Base-by-base conservation (phyloP, 2,113 vertebrate genomes). In the Microtus ochrogaster region DNA sequence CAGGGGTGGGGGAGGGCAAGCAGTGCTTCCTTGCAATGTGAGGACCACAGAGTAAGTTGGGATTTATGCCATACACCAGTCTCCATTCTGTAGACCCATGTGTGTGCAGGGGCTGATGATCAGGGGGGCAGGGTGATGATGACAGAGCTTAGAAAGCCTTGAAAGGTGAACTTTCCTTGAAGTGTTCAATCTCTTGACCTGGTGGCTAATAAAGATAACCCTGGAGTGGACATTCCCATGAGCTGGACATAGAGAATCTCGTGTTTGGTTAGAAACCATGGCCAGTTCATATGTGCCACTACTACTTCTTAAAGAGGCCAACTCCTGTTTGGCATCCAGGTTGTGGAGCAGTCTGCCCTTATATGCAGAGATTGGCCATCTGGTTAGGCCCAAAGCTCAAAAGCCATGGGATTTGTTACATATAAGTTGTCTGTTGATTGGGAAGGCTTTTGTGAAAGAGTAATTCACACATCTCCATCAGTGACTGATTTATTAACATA, bases 371-470 rank as follows among this genome's bases (percentile, higher is more conserved):
- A 16, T 19, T 77, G 66, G 55, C 78, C 22, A 14, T 68, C 19
- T 85, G n/a, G 16, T 76, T 81, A 82, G 22, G 39, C 74, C 65
- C 85, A 74, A 30, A 92, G n/a, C n/a, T 90, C 74, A 76, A 47
- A 63, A 70, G 83, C 77, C 49, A 2, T 79, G 30, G 49, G 3
- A 66, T 72, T 91, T 68, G 55, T 52, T 65, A 47, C 89, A 19
- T 41, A 0, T 78, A 73, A 79, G 11, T 94, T 91, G 49, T 83
- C 65, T 83, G 36, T 24, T 7, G 39, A 61, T 61, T 39, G 3
- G 90, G 52, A 94, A 94, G 73, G 11, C 86, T 16, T 82, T 81
- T 94, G 78, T 91, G 49, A 93, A 97, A 78, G 22, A n/a, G 22
- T 83, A 58, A 94, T 30, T 70, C 33, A 77, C 3, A 33, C 14